Conservation (phyloP, 2,113 vertebrate genomes). For the Cebus imitator region DNA sequence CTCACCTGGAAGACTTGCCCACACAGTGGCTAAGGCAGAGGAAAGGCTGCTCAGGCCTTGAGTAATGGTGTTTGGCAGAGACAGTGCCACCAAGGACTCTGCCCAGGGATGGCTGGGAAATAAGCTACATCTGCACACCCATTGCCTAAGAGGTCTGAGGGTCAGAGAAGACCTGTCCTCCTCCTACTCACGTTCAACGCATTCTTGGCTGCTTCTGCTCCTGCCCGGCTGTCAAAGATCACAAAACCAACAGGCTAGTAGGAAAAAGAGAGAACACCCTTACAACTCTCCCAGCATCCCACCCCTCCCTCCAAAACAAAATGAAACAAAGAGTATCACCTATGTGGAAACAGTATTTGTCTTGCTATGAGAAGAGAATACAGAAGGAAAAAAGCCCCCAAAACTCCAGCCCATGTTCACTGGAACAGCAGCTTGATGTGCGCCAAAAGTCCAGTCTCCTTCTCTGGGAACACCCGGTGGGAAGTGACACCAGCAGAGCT, state of each 20-base stretch:
- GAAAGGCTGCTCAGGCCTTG: neutral
- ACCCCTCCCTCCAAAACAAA: neutral
- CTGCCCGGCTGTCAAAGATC: slow-evolving; percentile 96
- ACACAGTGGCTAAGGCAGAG: neutral
- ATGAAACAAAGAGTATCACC: too few species aligned
- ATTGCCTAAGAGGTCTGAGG: neutral
- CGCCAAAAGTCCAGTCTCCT: too few species aligned
- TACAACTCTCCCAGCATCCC: slow-evolving; percentile 21
- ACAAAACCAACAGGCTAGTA: slow-evolving; percentile 98
- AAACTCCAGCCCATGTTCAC: neutral
- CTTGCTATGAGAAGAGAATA: neutral
- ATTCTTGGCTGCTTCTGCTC: slow-evolving; percentile 98
- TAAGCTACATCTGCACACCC: neutral
- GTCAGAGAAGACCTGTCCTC: neutral
- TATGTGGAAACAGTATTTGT: neutral
- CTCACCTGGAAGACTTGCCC: neutral
- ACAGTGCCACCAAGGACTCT: neutral
- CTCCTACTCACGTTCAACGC: slow-evolving; percentile 94
- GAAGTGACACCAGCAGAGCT: neutral
- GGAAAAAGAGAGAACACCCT: slow-evolving; percentile 60
- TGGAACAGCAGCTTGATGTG: neutral
- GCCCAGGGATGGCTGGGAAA: neutral
- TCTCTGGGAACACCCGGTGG: neutral
- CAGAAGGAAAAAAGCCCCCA: neutral
- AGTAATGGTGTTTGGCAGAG: neutral